Evolutionary conservation across 2,888 invertebrate species (phyloP).

Genomic region (Macrosiphum euphorbiae): DNA sequence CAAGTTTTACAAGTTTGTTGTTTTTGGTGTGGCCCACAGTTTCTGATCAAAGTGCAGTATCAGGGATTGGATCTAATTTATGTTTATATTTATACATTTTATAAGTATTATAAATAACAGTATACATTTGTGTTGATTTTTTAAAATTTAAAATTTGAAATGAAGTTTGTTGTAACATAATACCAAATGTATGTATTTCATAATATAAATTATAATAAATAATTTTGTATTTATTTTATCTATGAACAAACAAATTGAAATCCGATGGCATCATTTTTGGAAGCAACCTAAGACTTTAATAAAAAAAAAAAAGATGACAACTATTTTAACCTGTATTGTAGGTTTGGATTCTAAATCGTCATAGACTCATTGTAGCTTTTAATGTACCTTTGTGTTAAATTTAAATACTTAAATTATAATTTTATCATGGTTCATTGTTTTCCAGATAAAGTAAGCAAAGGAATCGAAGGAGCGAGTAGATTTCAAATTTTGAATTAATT

Average conservation of each 20-base stretch:
- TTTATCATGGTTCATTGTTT: neutral
- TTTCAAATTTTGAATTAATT: neutral
- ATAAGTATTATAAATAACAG: neutral
- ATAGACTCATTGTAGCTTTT: neutral
- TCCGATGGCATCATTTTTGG: too few relatives aligned
- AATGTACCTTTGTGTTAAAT: too few relatives aligned
- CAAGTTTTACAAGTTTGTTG: too few relatives aligned
- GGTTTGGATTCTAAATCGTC: neutral
- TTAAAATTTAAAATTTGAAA: neutral
- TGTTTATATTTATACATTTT: neutral
- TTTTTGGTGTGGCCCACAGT: too few relatives aligned
- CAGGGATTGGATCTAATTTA: neutral
- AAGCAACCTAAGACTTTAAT: neutral
- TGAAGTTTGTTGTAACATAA: neutral
- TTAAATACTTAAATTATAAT: neutral
- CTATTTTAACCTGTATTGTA: neutral
- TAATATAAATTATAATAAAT: neutral
- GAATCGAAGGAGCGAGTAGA: neutral
- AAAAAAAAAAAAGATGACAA: neutral
- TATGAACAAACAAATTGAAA: neutral
- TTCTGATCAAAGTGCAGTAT: too few relatives aligned
- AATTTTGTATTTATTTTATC: neutral
- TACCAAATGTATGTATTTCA: neutral
- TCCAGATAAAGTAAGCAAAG: neutral
- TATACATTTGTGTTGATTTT: neutral